Evolutionary conservation across 1,140 invertebrate species (phyloP).

Genomic region (Apocrypta bakeri): DNA sequence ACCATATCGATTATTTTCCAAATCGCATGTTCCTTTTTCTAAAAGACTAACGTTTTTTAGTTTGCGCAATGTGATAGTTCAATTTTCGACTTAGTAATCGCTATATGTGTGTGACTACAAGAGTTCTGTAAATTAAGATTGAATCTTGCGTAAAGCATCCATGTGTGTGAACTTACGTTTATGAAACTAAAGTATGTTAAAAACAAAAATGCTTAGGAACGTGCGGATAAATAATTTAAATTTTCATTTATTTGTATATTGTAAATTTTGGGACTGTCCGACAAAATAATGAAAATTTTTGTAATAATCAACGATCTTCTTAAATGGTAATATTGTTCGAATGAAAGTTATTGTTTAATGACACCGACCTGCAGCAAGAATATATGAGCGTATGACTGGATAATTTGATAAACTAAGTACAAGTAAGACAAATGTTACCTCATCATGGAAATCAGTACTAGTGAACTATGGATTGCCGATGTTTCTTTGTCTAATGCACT

Average conservation of each 20-base stretch:
- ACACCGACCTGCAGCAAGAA: constrained; percentile 69
- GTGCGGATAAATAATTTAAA: constrained; percentile 38
- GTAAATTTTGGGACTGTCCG: constrained; percentile 68
- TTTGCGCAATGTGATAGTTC: constrained; percentile 48
- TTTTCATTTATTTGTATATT: constrained; percentile 47
- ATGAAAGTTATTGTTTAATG: constrained; percentile 62
- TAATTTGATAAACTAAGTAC: constrained; percentile 77
- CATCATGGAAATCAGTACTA: constrained; percentile 71
- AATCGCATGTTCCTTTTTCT: constrained; percentile 43
- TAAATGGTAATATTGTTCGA: constrained; percentile 66
- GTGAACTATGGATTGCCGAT: constrained; percentile 59
- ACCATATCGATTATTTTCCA: constrained; percentile 33
- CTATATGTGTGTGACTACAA: constrained; percentile 46
- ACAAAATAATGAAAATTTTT: constrained; percentile 63
- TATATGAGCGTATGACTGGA: constrained; percentile 75
- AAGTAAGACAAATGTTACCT: constrained; percentile 77
- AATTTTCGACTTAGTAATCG: constrained; percentile 49
- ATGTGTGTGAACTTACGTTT: constrained; percentile 42
- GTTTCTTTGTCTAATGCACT: constrained; percentile 62
- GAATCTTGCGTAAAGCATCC: constrained; percentile 39
- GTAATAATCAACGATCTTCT: constrained; percentile 67
- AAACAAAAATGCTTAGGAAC: constrained; percentile 42
- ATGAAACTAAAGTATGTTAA: constrained; percentile 25
- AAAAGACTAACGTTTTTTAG: constrained; percentile 47
- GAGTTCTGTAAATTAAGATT: constrained; percentile 49